Evolutionary conservation across 2,797 vertebrate genomes (phyloP).

Genomic region (Eulemur rubriventer): DNA sequence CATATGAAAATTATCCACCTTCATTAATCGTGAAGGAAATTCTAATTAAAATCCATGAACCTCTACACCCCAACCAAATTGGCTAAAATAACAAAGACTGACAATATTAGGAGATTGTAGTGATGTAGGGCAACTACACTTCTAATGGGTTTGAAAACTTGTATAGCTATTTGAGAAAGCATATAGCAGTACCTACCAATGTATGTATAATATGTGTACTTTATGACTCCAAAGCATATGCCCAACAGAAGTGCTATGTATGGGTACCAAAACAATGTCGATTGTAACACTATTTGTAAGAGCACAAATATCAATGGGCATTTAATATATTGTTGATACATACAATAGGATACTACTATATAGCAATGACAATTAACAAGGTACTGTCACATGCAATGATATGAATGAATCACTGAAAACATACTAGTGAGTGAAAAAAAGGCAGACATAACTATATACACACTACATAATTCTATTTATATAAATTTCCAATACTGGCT

Average conservation of each 20-base stretch:
- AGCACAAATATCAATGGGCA: background rate
- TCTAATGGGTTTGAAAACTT: background rate
- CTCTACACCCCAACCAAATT: background rate
- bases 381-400: fast-evolving
- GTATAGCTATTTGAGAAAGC: background rate
- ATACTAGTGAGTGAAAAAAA: background rate
- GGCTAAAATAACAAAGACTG: background rate
- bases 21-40: constrained; percentile 23
- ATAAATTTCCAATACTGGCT: background rate
- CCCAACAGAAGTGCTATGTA: background rate
- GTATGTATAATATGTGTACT: background rate
- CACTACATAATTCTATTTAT: background rate
- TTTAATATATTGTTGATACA: background rate
- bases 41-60: constrained; percentile 28
- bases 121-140: fast-evolving
- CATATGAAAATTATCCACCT: background rate
- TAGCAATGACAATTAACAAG: background rate
- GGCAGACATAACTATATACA: background rate
- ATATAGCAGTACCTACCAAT: background rate
- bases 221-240: background rate
- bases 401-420: background rate
- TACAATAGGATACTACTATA: background rate
- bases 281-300: background rate
- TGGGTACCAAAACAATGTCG: background rate
- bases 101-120: background rate